phyloP scores from a whole-genome alignment of 2,888 invertebrate species.

The Linyphia triangularis region DNA sequence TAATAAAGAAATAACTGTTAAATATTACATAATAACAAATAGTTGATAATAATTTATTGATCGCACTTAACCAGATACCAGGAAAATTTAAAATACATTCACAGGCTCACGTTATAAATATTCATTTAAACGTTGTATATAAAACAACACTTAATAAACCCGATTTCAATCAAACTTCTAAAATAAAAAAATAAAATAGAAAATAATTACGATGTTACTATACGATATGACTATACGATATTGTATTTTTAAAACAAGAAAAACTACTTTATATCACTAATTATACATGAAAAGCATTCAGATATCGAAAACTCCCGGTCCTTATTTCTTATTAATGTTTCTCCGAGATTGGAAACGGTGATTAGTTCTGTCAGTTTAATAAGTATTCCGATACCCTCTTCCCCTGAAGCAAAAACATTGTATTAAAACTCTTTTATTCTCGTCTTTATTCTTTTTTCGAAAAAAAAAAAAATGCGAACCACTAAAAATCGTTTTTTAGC shows the following conservation, averaged over 20 bases:
- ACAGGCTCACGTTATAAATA: too few relatives aligned
- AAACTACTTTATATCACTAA: neutral
- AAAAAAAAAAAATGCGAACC: neutral
- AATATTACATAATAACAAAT: too few relatives aligned
- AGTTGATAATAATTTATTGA: too few relatives aligned
- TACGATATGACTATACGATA: neutral
- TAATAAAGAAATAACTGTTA: too few relatives aligned
- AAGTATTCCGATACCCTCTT: constrained; percentile 1
- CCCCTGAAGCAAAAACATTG: neutral
- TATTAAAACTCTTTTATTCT: neutral
- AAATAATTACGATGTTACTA: neutral
- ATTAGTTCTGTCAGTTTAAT: constrained; percentile 20
- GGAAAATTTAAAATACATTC: too few relatives aligned
- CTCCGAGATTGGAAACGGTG: neutral
- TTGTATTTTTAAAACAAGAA: too few relatives aligned
- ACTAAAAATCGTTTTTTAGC: neutral
- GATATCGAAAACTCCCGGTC: neutral
- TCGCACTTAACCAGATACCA: too few relatives aligned
- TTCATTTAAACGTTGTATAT: too few relatives aligned
- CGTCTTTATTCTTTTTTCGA: neutral
- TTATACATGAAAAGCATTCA: neutral
- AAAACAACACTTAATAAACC: too few relatives aligned
- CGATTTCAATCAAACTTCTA: neutral
- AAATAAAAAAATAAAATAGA: neutral
- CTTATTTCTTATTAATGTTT: constrained; percentile 5